These are phyloP conservation scores for Chlorospingus semifuscus DNA, from an alignment of 2,797 vertebrate genomes.

Conservation along the genomic window DNA sequence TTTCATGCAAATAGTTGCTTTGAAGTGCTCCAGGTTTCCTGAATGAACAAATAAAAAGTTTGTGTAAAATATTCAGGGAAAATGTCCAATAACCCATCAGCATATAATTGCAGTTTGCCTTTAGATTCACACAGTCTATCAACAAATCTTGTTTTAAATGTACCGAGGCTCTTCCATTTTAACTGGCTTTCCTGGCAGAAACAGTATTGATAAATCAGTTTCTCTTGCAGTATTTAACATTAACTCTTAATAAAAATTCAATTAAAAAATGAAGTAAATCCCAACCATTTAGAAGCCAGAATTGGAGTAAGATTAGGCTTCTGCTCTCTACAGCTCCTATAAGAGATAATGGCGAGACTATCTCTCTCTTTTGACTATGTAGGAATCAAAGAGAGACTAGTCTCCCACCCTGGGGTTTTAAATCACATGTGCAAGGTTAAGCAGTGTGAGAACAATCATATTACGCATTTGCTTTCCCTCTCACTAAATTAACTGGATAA, in stretches of 20 bases:
- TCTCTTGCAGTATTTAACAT: neutral
- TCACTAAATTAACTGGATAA: neutral
- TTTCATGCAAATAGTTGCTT: conserved; percentile 67
- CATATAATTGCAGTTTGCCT: conserved; percentile 10
- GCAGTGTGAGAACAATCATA: neutral
- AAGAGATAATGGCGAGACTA: neutral
- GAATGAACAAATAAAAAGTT: conserved; percentile 71
- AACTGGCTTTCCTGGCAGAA: neutral
- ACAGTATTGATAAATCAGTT: neutral
- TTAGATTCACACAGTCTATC: neutral
- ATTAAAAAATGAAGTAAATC: neutral
- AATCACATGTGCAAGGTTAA: neutral
- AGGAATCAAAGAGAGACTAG: neutral
- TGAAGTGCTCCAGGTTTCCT: conserved; percentile 64
- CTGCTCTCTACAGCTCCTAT: neutral
- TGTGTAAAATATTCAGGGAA: conserved; percentile 58
- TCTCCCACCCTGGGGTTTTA: neutral
- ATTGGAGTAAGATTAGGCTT: neutral
- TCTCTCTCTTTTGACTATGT: neutral
- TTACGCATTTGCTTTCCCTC: neutral
- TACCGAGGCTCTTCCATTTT: neutral
- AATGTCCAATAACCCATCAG: conserved; percentile 52
- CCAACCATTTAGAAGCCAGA: neutral
- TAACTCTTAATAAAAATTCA: neutral
- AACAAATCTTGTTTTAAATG: neutral